Evolutionary conservation across 2,113 vertebrate genomes (phyloP), one percentile per base, ranked within the genome.

Genomic region (Tenebrosternarchus preto): DNA sequence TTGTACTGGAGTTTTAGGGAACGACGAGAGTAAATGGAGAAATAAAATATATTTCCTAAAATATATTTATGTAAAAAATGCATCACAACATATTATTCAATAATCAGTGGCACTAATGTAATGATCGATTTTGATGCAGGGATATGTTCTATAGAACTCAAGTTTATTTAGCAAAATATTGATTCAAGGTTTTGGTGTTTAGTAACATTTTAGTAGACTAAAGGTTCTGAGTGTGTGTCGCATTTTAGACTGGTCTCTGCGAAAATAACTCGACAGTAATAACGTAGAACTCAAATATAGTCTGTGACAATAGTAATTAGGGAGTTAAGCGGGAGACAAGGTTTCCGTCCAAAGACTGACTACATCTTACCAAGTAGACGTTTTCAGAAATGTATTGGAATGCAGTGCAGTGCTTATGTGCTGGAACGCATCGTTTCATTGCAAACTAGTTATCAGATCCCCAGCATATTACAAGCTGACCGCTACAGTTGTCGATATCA

Each of bases 311-410:
- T 31, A 53, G 73, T 46, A 33, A 76, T 63, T 8, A 64, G 19
- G 5, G 55, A 46, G 22, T 74, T 67, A 74, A 66, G 46, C n/a
- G 36, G 25, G 68, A 82, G 60, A 36, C 61, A 69, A 17, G 25
- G 3, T 29, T 71, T 33, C 19, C 36, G 50, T 53, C 16, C 57
- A 43, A 43, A 5, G 39, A 1, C 43, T 50, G 43, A 15, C 31
- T 56, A 24, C 29, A 63, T 81, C 73, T 71, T 68, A 77, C 16
- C 64, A 57, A 55, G 25, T 39, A 74, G 75, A 69, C 60, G 80
- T 60, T 56, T 79, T 80, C 71, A 63, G 72, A 72, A 64, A 59
- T 85, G 83, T 78, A 67, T 70, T 76, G 83, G 83, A 82, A 85
- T 82, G 83, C 77, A 7, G 24, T 71, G 39, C 7, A 64, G 73